Conservation (phyloP, 2,888 invertebrate genomes). For the Conistra vaccinii region DNA sequence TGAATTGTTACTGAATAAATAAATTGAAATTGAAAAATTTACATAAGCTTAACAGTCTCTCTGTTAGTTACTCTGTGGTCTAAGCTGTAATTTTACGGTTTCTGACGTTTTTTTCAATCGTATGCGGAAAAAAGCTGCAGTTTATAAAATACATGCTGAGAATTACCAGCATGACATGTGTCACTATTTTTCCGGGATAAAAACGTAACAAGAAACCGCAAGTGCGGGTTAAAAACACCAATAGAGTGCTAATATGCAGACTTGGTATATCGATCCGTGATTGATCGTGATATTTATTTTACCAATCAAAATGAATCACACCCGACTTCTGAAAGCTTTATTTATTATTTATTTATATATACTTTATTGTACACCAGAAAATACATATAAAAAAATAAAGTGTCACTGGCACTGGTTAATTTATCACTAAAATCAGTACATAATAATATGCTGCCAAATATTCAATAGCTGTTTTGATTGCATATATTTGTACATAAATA, state of each 20-base stretch:
- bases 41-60: not conserved
- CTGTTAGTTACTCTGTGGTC: not conserved
- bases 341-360: no score
- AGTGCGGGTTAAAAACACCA: slow-evolving; percentile 20
- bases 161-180: not conserved
- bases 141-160: slow-evolving; percentile 1
- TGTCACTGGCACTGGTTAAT: no score
- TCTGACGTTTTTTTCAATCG: not conserved
- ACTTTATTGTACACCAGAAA: no score
- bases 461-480: not conserved
- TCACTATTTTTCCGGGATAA: slow-evolving; percentile 33
- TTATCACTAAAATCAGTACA: not conserved
- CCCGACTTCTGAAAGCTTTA: not conserved
- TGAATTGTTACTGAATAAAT: no score
- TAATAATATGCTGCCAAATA: not conserved
- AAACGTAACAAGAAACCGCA: slow-evolving; percentile 7
- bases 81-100: slow-evolving; percentile 3
- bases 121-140: not conserved
- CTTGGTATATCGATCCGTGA: not conserved
- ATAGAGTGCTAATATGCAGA: slow-evolving; percentile 21
- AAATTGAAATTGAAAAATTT: no score
- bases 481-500: not conserved
- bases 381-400: no score
- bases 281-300: slow-evolving; percentile 5
- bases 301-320: slow-evolving; percentile 17